Percentiles rank a stretch among this genome's conserved stretches.
Evolutionary conservation across 2,113 vertebrate genomes (phyloP).

Genomic region (Corvus cornix): DNA sequence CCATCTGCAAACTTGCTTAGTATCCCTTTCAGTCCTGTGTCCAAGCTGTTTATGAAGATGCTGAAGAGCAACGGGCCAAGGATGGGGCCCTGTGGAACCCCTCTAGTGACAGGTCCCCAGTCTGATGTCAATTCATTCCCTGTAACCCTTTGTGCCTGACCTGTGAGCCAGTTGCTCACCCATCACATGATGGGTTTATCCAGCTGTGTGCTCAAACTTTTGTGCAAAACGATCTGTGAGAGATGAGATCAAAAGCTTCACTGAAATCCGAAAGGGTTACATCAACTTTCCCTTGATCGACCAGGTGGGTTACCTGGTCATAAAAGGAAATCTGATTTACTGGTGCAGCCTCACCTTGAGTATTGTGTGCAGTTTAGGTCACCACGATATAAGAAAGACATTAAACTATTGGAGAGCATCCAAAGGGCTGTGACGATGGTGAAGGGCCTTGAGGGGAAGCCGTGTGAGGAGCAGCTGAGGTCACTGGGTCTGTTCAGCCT

Average conservation of each 20-base stretch:
- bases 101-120: not conserved
- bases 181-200: not conserved
- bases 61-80: not conserved
- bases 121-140: not conserved
- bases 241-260: not conserved
- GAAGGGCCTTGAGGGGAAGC: not conserved
- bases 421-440: not conserved
- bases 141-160: fast-evolving
- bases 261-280: not conserved
- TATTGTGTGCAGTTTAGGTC: not conserved
- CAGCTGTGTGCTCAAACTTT: not conserved
- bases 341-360: too few species aligned
- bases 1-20: not conserved
- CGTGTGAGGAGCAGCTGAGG: not conserved
- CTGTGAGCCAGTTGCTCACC: fast-evolving
- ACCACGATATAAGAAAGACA: not conserved
- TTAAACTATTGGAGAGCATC: not conserved
- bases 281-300: not conserved
- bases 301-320: not conserved
- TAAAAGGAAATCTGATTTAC: not conserved
- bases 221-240: not conserved
- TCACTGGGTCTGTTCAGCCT: not conserved
- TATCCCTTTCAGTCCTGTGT: not conserved
- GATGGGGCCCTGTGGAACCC: not conserved
- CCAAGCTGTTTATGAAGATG: not conserved